Evolutionary conservation across 1,140 invertebrate genomes (phyloP), one percentile per base, ranked within the genome.

Genomic region (Parasteatoda tepidariorum): DNA sequence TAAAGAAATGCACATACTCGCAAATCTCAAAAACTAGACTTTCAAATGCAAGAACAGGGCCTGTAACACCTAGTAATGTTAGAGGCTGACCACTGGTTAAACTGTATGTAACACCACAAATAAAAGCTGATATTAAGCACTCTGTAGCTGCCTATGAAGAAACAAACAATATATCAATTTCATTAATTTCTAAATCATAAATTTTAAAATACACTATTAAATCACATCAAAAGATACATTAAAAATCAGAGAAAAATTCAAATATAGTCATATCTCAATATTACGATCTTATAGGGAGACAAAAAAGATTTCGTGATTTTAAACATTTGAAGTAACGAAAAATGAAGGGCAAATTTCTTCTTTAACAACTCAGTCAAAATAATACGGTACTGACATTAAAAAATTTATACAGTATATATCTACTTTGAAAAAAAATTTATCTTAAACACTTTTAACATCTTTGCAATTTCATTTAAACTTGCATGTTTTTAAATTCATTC

Each of bases 1-100:
- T n/a, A 41, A 76, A 54, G 4, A 61, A 64, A 48, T 33, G 3
- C 64, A 83, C 82, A 85, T 85, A 87, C 86, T 89, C 84, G 87
- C 88, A 86, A 70, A 90, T 87, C 54, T 88, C 85, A 78, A 87
- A 89, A 3, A 90, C 64, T 26, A 90, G 89, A 33, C 85, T 88
- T 84, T 90, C 89, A 76, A 90, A 90, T 7, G 90, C 87, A 11
- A 90, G 79, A 30, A 90, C 87, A 22, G 90, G 90, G 6, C 90
- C 90, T 5, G 90, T 91, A 13, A 86, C 88, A 1, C 89, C 90
- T 7, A 90, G 74, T 61, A 90, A 89, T 24, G 89, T 90, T n/a
- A 90, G 85, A 2, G 90, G 90, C 83, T 90, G 90, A n/a, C 90
- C 90, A 79, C 88, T 85, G 82, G 90, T 90, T 11, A 90, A 84